These are phyloP conservation scores for Lasioglossum oenotherae DNA, from an alignment of 2,888 invertebrate genomes.

Conservation along the genomic window DNA sequence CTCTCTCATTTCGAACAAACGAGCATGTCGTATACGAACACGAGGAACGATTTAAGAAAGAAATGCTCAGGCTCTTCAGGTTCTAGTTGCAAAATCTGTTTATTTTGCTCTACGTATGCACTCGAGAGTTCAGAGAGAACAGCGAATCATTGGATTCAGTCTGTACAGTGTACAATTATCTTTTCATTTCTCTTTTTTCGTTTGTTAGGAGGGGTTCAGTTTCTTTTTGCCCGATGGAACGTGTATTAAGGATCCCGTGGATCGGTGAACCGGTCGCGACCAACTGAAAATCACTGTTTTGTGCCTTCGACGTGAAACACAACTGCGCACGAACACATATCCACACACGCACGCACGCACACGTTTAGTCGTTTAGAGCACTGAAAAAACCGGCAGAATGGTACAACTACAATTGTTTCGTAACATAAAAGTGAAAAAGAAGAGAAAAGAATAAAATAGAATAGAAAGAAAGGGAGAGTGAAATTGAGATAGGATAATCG, in stretches of 20 bases:
- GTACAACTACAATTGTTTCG: conserved; percentile 57
- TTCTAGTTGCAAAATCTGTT: conserved; percentile 71
- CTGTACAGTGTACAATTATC: conserved; percentile 63
- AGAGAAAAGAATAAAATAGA: background rate
- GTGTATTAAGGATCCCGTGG: conserved; percentile 47
- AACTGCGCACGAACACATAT: conserved; percentile 42
- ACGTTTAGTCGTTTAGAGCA: conserved; percentile 50
- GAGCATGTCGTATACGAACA: background rate
- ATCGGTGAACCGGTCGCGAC: conserved; percentile 46
- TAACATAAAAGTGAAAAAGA: conserved; percentile 15
- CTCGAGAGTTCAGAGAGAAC: conserved; percentile 58
- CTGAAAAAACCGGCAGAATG: conserved; percentile 47
- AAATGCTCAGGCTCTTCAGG: conserved; percentile 36
- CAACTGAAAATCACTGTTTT: conserved; percentile 45
- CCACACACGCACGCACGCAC: conserved; percentile 38
- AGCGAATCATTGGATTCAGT: conserved; percentile 57
- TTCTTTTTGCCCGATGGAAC: conserved; percentile 35
- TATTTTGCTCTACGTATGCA: conserved; percentile 71
- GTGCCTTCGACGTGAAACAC: conserved; percentile 54
- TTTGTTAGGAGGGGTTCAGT: conserved; percentile 1
- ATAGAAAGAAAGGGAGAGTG: conserved; percentile 6
- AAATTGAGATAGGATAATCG: background rate
- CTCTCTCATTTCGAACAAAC: background rate
- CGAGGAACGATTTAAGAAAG: conserved; percentile 41
- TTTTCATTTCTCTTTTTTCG: conserved; percentile 9